Percentiles rank a stretch among this genome's conserved stretches.
phyloP scores from a whole-genome alignment of 2,797 vertebrate species.

The Carduelis carduelis region DNA sequence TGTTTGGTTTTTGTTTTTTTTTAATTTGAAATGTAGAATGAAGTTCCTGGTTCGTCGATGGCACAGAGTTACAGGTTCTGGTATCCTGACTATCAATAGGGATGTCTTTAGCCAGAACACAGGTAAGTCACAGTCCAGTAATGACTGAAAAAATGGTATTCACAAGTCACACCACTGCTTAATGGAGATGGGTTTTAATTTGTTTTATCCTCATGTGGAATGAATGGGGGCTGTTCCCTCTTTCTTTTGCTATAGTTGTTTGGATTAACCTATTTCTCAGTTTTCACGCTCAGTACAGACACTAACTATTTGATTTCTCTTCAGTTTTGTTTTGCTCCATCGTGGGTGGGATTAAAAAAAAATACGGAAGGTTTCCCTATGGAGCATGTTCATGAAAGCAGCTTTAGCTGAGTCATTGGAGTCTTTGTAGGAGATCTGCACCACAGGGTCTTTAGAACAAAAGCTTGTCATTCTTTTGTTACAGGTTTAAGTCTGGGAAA shows the following conservation, averaged over 20 bases:
- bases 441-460: not conserved
- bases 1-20: not conserved
- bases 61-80: constrained; percentile 85
- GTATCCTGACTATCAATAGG: constrained; percentile 74
- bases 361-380: not conserved
- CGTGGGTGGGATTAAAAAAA: not conserved
- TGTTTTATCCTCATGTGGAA: not conserved
- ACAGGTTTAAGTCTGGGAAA: not conserved
- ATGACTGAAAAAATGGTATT: not conserved
- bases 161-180: not conserved
- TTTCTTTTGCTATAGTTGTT: not conserved
- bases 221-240: not conserved
- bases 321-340: not conserved
- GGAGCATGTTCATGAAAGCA: not conserved
- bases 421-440: not conserved
- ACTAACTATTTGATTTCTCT: not conserved
- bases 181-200: not conserved
- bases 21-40: constrained; percentile 81
- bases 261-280: not conserved
- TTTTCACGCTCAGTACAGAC: not conserved
- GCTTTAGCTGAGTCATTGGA: not conserved
- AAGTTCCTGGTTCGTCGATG: constrained; percentile 93
- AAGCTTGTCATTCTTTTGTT: not conserved
- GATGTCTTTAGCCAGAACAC: constrained; percentile 80
- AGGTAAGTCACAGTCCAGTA: constrained; percentile 68